Evolutionary conservation across 2,113 vertebrate genomes (phyloP).

Genomic region (Notechis scutatus): DNA sequence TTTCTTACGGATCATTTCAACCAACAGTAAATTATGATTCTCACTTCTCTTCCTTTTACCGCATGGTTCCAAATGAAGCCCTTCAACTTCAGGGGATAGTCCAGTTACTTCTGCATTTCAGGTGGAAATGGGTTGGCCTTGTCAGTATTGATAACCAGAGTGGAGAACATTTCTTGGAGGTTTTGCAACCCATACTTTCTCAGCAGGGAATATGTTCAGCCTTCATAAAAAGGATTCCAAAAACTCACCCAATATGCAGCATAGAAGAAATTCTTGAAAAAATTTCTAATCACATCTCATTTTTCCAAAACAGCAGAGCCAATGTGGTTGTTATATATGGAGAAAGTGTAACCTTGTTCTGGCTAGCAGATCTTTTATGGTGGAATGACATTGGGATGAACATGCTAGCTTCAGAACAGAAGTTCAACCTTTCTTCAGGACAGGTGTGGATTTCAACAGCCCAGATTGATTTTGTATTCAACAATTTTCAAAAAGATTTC

Average conservation of each 20-base stretch:
- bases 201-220: not conserved
- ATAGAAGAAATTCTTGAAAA: not conserved
- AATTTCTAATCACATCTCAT: not conserved
- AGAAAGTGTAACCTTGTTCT: not conserved
- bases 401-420: not conserved
- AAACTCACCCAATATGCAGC: not conserved
- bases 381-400: too few species aligned
- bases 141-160: not conserved
- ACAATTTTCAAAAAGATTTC: not conserved
- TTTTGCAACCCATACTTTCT: not conserved
- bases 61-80: not conserved
- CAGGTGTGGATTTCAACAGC: not conserved
- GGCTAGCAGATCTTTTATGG: not conserved
- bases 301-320: not conserved
- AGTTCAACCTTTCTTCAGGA: not conserved
- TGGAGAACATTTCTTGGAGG: not conserved
- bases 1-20: not conserved
- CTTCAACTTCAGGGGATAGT: not conserved
- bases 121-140: constrained; percentile 5
- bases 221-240: not conserved
- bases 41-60: not conserved
- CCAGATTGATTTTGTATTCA: not conserved
- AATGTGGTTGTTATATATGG: not conserved
- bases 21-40: not conserved
- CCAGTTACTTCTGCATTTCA: not conserved